Percentiles rank a stretch among this genome's conserved stretches.
phyloP scores from a whole-genome alignment of 2,888 invertebrate species.

The Brenthis ino region DNA sequence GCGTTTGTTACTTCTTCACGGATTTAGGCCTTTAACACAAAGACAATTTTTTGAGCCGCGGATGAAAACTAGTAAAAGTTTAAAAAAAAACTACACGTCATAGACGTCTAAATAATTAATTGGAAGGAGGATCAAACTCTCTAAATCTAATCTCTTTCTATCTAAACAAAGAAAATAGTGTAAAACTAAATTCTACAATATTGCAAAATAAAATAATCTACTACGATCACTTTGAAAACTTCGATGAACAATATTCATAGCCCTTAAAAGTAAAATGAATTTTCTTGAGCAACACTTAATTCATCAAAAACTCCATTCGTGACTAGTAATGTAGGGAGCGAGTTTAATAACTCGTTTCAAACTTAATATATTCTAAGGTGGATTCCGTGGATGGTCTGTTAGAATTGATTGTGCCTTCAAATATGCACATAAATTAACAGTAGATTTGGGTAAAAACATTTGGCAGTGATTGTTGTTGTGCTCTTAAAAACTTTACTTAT shows the following conservation, averaged over 20 bases:
- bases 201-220: not conserved
- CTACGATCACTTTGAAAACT: not conserved
- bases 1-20: too few relatives aligned
- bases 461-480: constrained; percentile 2
- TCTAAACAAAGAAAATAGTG: too few relatives aligned
- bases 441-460: constrained; percentile 22
- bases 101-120: too few relatives aligned
- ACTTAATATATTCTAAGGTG: constrained; percentile 27
- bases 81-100: too few relatives aligned
- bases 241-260: not conserved
- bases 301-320: constrained; percentile 19
- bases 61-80: too few relatives aligned
- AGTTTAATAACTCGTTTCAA: constrained; percentile 28
- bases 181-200: not conserved
- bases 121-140: too few relatives aligned
- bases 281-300: constrained; percentile 14
- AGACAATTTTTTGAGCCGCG: too few relatives aligned
- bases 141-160: too few relatives aligned
- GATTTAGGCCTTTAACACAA: too few relatives aligned
- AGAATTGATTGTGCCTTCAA: constrained; percentile 29
- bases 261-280: not conserved
- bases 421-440: constrained; percentile 35
- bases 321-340: constrained; percentile 28
- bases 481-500: constrained; percentile 9
- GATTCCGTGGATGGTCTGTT: constrained; percentile 17